phyloP scores from a whole-genome alignment of 2,113 vertebrate genomes.

The human (Homo sapiens) region DNA sequence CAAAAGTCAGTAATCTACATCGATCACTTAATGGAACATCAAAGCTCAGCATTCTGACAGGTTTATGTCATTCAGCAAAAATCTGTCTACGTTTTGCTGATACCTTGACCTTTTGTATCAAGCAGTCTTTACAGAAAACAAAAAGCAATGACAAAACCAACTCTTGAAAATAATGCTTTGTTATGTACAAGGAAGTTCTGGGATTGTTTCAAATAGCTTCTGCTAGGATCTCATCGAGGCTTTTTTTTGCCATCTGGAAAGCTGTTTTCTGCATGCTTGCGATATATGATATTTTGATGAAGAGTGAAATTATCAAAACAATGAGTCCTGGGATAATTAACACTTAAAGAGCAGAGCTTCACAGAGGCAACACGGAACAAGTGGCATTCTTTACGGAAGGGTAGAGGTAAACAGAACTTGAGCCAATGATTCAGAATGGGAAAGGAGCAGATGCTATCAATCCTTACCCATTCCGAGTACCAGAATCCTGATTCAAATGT shows the following conservation, averaged over 20 bases:
- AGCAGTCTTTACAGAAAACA: conserved; percentile 79
- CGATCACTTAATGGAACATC: conserved; percentile 98
- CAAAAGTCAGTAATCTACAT: conserved; percentile 92
- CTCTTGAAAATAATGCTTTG: conserved; percentile 74
- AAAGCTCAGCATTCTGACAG: conserved; percentile 92
- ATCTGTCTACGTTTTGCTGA: conserved; percentile 89
- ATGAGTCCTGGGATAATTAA: conserved; percentile 30
- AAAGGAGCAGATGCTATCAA: neutral
- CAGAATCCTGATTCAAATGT: neutral
- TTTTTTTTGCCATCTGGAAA: conserved; percentile 55
- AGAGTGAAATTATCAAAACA: conserved; percentile 60
- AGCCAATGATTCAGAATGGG: neutral
- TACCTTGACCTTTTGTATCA: conserved; percentile 90
- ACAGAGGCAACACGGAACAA: neutral
- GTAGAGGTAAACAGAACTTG: neutral
- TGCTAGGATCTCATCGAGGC: neutral
- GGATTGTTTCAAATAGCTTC: conserved; percentile 8
- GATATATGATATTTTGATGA: neutral
- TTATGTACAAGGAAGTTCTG: conserved; percentile 71
- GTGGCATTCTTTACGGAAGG: neutral
- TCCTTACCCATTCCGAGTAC: neutral
- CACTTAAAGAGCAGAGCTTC: neutral
- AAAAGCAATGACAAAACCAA: conserved; percentile 84
- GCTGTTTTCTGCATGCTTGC: neutral
- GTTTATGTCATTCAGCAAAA: conserved; percentile 94